A percentile compares a stretch with the other conserved stretches of the same genome.
Evolutionary conservation across 1,140 invertebrate species (phyloP).

Genomic region (Choristoneura fumiferana): DNA sequence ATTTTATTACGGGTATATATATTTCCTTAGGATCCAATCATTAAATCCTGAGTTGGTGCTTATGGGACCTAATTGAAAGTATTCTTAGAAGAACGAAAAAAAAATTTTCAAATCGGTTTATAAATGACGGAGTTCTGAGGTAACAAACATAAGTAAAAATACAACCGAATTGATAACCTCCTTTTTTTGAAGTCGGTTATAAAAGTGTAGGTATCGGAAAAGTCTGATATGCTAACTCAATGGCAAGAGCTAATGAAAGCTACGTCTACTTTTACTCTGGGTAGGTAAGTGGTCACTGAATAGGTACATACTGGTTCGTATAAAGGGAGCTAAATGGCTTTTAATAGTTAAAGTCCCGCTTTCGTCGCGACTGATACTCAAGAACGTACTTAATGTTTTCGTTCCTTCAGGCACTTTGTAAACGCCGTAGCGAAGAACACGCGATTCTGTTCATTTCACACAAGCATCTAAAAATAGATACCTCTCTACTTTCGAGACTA

Average conservation of each 20-base stretch:
- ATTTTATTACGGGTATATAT: no score
- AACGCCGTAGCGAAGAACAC: slow-evolving; percentile 24
- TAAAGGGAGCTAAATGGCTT: slow-evolving; percentile 4
- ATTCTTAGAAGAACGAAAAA: no score
- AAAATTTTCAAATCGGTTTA: no score
- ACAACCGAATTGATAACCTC: no score
- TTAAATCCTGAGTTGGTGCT: no score
- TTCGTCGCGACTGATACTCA: slow-evolving; percentile 23
- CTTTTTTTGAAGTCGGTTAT: no score
- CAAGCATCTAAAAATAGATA: slow-evolving; percentile 37
- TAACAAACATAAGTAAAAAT: no score
- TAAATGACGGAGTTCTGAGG: no score
- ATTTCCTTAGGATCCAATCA: no score
- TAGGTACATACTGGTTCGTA: not conserved
- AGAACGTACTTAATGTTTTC: slow-evolving; percentile 32
- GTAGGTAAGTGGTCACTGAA: not conserved
- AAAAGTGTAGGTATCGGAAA: no score
- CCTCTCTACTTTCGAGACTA: slow-evolving; percentile 20
- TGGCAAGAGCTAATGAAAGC: not conserved
- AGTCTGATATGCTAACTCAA: no score
- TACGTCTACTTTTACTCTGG: not conserved
- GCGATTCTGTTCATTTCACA: slow-evolving; percentile 36
- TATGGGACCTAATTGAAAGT: no score
- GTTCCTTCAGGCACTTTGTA: slow-evolving; percentile 33
- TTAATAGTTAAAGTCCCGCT: not conserved